Percentiles rank a stretch among this genome's conserved stretches.
These are phyloP conservation scores for Taxidea taxus DNA, from an alignment of 2,113 vertebrate genomes.

Conservation along the genomic window DNA sequence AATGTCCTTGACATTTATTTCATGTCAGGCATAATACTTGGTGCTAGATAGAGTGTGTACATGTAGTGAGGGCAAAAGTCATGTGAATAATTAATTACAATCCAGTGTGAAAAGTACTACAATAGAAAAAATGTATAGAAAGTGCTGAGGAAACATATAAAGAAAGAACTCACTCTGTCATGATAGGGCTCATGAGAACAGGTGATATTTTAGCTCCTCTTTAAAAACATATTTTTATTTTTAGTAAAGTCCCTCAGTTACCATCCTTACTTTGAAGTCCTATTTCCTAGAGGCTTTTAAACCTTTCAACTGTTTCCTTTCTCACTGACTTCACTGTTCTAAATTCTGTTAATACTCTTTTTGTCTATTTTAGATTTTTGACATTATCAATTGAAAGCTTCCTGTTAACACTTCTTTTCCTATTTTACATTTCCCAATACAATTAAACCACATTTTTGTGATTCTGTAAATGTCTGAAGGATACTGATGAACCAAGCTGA, in stretches of 20 bases:
- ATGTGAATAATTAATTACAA: background rate
- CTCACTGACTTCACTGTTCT: background rate
- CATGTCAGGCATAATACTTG: background rate
- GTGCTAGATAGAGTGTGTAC: background rate
- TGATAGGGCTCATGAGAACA: background rate
- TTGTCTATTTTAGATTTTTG: background rate
- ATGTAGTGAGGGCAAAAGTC: background rate
- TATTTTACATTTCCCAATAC: background rate
- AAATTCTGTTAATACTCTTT: background rate
- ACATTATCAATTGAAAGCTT: background rate
- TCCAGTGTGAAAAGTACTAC: background rate
- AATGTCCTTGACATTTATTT: background rate
- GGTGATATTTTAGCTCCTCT: background rate
- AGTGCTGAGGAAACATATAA: background rate
- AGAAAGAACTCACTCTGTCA: background rate
- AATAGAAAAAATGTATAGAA: background rate
- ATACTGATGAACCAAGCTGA: background rate
- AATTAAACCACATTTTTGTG: background rate
- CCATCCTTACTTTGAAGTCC: background rate
- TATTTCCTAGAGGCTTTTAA: background rate
- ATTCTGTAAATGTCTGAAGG: background rate
- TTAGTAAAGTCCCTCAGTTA: background rate
- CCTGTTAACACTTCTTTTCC: background rate
- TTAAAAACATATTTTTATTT: background rate
- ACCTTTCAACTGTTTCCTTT: background rate